These are phyloP conservation scores for Chaenogobius annularis DNA, from an alignment of 2,113 vertebrate genomes.

Conservation along the genomic window DNA sequence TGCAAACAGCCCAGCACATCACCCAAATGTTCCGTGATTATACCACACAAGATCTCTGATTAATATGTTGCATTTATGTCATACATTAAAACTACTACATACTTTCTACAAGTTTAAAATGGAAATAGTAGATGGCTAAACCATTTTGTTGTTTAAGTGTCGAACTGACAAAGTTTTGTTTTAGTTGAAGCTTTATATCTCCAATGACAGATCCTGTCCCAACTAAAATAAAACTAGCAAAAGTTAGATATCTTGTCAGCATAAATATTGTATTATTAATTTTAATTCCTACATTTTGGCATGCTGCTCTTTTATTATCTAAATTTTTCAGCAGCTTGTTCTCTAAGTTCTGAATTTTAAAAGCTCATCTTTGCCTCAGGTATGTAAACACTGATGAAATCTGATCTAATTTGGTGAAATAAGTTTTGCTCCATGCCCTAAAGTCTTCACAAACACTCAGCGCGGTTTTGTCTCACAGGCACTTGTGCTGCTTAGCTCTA, in stretches of 20 bases:
- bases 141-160: background rate
- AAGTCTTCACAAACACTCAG: slow-evolving; percentile 30
- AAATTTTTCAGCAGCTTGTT: slow-evolving; percentile 14
- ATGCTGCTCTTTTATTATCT: slow-evolving; percentile 17
- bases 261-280: background rate
- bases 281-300: background rate
- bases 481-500: slow-evolving; percentile 17
- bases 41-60: background rate
- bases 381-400: slow-evolving; percentile 64
- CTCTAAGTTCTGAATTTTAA: slow-evolving; percentile 38
- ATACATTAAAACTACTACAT: background rate
- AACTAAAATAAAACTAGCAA: background rate
- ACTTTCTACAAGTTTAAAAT: background rate
- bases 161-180: background rate
- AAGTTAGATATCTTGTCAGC: background rate
- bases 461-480: slow-evolving; percentile 26
- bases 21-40: slow-evolving; percentile 1
- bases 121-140: background rate
- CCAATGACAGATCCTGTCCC: background rate
- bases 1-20: background rate
- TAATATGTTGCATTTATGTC: background rate
- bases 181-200: background rate
- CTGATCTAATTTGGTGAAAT: slow-evolving; percentile 50
- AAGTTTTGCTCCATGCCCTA: slow-evolving; percentile 22
- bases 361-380: slow-evolving; percentile 34